Conservation (phyloP, 1,140 invertebrate genomes). For the Pemphigus obesinymphae region DNA sequence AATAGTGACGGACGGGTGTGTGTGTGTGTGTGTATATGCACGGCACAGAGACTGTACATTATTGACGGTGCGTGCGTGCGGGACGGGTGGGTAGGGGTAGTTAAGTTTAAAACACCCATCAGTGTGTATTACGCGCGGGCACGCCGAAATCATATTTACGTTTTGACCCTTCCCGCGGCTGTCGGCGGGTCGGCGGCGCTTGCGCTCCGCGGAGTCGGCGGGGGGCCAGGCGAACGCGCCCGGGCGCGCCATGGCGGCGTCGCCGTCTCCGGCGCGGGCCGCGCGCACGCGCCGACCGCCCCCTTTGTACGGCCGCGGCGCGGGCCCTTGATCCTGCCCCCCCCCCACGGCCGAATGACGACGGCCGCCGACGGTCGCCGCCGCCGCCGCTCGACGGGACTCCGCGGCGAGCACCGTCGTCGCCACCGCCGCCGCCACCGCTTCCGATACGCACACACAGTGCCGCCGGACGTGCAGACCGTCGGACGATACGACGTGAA, state of each 20-base stretch:
- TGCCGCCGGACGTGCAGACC: neutral
- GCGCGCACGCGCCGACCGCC: constrained; percentile 21
- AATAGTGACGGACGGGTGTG: neutral
- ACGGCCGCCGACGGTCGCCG: neutral
- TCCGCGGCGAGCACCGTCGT: neutral
- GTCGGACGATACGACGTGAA: neutral
- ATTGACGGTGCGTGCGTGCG: neutral
- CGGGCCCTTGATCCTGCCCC: neutral
- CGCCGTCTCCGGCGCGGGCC: neutral
- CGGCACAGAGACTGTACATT: neutral
- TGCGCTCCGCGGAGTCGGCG: neutral
- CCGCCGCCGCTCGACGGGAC: neutral
- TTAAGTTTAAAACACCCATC: constrained; percentile 39
- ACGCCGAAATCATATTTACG: constrained; percentile 33
- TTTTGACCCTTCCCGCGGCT: neutral
- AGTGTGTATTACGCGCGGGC: constrained; percentile 33
- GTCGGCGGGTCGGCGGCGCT: neutral
- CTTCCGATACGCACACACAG: neutral
- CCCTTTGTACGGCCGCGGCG: too few relatives aligned
- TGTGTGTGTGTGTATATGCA: too few relatives aligned
- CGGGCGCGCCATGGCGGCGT: neutral
- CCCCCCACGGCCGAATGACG: neutral
- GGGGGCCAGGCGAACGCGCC: constrained; percentile 2
- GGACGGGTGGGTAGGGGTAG: neutral
- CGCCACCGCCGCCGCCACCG: neutral